Percentiles rank a stretch among this genome's conserved stretches.
These are phyloP conservation scores for Aplysina aerophoba DNA, from an alignment of 37 sponge, comb jelly and placozoan genomes.

Conservation along the genomic window DNA sequence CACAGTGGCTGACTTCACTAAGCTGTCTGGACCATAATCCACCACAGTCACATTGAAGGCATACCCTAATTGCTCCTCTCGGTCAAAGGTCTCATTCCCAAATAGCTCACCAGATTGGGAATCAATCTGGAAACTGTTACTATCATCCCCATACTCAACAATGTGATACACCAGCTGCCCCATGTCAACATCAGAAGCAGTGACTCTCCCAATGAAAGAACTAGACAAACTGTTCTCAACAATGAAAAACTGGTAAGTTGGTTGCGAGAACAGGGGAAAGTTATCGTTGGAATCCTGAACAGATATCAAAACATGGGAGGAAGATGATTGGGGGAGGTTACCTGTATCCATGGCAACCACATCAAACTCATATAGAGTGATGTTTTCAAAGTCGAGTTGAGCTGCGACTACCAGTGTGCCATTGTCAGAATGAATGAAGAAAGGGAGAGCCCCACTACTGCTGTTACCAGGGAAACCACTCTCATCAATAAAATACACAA, in stretches of 20 bases:
- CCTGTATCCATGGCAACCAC: conserved; percentile 31
- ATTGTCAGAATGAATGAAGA: not conserved
- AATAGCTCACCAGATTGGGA: not conserved
- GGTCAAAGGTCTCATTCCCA: conserved; percentile 36
- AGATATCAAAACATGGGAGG: conserved; percentile 31
- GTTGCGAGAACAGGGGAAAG: conserved; percentile 38
- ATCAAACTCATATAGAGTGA: conserved; percentile 12
- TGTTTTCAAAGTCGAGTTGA: conserved; percentile 21
- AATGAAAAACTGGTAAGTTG: conserved; percentile 26
- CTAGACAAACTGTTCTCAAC: conserved; percentile 53
- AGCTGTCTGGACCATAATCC: conserved; percentile 42
- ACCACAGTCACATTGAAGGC: conserved; percentile 42
- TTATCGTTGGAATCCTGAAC: conserved; percentile 69
- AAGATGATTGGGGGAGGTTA: not conserved
- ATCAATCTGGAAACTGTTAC: conserved; percentile 49
- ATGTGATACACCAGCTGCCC: conserved; percentile 52
- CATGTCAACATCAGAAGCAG: conserved; percentile 60
- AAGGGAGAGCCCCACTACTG: not conserved
- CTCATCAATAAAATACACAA: conserved; percentile 10
- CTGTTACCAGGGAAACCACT: too few species aligned
- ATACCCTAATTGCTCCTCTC: conserved; percentile 35
- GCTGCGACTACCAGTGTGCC: conserved; percentile 8
- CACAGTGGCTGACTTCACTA: conserved; percentile 39
- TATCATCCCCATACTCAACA: conserved; percentile 35
- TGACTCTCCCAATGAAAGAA: conserved; percentile 41